These are phyloP conservation scores for Tringa solitaria DNA, from an alignment of 2,113 vertebrate species.

Conservation along the genomic window DNA sequence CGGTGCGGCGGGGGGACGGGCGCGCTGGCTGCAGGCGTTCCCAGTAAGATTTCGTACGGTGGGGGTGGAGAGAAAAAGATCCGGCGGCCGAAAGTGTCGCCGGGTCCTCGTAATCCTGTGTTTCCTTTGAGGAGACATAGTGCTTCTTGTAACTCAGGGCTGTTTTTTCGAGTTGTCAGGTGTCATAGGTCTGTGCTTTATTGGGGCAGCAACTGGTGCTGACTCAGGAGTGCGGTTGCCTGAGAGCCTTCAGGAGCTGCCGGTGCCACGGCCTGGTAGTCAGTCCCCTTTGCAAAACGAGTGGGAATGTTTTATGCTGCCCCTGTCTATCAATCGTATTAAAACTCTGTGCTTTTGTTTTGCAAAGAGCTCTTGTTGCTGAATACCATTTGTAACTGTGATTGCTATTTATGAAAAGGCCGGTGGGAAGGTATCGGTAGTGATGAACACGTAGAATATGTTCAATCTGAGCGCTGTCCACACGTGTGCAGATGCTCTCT, in stretches of 20 bases:
- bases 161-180: background rate
- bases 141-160: accelerated
- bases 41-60: accelerated
- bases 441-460: accelerated
- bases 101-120: accelerated
- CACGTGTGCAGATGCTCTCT: background rate
- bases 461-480: background rate
- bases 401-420: background rate
- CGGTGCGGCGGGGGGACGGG: accelerated
- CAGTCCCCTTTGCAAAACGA: accelerated
- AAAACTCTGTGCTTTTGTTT: background rate
- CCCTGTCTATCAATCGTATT: accelerated
- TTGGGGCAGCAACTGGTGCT: background rate
- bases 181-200: background rate
- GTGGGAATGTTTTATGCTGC: accelerated
- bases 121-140: accelerated
- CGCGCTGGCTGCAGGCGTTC: accelerated
- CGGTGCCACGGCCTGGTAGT: accelerated
- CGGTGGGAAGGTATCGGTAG: accelerated
- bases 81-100: accelerated
- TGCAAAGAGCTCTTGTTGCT: accelerated
- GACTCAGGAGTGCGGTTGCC: background rate
- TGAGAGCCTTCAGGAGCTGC: background rate
- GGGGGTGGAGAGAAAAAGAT: too few species aligned
- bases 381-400: accelerated